A percentile compares a stretch with the other conserved stretches of the same genome.
Evolutionary conservation across 2,113 vertebrate species (phyloP).

Genomic region (Corynorhinus townsendii): DNA sequence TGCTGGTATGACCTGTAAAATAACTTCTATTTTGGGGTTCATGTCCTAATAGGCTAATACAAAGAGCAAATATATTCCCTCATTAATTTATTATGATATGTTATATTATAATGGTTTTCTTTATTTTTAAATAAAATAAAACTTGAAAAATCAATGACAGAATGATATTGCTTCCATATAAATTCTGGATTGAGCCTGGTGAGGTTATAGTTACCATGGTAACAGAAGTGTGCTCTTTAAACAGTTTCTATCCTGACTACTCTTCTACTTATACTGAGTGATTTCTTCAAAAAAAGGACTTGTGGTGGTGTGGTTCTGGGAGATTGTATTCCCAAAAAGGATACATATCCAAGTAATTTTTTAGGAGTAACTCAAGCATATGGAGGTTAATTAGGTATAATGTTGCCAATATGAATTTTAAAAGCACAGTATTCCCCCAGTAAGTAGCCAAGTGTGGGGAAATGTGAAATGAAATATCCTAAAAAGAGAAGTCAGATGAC

Average conservation of each 20-base stretch:
- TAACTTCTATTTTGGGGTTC: neutral
- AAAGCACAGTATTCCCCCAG: neutral
- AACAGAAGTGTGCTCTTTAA: slow-evolving; percentile 32
- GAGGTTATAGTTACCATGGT: neutral
- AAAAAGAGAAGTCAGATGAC: neutral
- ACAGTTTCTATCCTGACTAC: neutral
- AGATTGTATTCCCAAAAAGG: slow-evolving; percentile 5
- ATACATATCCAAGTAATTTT: neutral
- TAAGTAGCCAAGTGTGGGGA: neutral
- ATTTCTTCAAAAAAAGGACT: slow-evolving; percentile 48
- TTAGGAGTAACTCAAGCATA: neutral
- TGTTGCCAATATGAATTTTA: slow-evolving; percentile 14
- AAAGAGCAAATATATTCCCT: neutral
- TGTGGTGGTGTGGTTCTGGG: neutral
- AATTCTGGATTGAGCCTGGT: neutral
- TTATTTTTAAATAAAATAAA: slow-evolving; percentile 14
- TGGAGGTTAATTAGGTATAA: slow-evolving; percentile 33
- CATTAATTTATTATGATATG: neutral
- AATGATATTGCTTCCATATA: slow-evolving; percentile 34
- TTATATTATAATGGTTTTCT: neutral
- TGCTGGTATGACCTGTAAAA: neutral
- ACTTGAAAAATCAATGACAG: neutral
- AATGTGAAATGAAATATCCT: neutral
- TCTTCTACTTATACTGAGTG: slow-evolving; percentile 19
- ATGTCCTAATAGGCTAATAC: neutral